Evolutionary conservation across 35 echinoderm and acorn worm species (phyloP), one percentile per base, ranked within the genome.

Genomic region (Lytechinus variegatus): DNA sequence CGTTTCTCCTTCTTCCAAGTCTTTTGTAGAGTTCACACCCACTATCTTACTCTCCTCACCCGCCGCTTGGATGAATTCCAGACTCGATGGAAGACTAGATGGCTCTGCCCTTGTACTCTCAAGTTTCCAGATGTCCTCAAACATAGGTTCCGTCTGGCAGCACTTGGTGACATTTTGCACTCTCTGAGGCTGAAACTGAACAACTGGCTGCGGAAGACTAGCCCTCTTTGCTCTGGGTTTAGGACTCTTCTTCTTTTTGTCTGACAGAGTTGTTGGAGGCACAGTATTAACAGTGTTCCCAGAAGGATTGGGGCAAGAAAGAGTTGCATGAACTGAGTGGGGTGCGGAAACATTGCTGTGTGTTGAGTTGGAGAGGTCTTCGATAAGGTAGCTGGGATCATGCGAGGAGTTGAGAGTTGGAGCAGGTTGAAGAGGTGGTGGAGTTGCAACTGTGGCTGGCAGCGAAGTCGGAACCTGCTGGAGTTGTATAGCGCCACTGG

Each of bases 111-210:
- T 54, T 54, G 27, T 12, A 11, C 21, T 14, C 53, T 93, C 92
- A 4, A 24, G 8, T 24, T 79, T 79, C 66, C 66, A 79, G 66
- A 24, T 79, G 19, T 79, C 66, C 1, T 79, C 66, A 57, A 55
- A 93, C 54, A 57, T n/a, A 57, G 92, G 92, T 57, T 93, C 92
- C 14, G 92, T 93, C 52, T 93, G 92, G 92, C 92, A 93, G 27
- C n/a, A 90, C 27, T 90, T 90, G 88, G 88, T 90, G 88, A 28
- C 16, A 10, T 3, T 93, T 33, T 13, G 92, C 5, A 10, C 53
- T 9, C 10, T 54, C 55, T 93, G 92, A 9, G 92, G 92, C 28
- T 93, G 54, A 27, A 93, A 53, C 54, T 93, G 92, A 27, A 93
- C 92, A n/a, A 93, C n/a, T 55, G 92, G 92, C 54, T 93, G 29